Percentiles rank a stretch among this genome's conserved stretches.
These are phyloP conservation scores for Tetramorium bicarinatum DNA, from an alignment of 2,888 invertebrate genomes.

Conservation along the genomic window DNA sequence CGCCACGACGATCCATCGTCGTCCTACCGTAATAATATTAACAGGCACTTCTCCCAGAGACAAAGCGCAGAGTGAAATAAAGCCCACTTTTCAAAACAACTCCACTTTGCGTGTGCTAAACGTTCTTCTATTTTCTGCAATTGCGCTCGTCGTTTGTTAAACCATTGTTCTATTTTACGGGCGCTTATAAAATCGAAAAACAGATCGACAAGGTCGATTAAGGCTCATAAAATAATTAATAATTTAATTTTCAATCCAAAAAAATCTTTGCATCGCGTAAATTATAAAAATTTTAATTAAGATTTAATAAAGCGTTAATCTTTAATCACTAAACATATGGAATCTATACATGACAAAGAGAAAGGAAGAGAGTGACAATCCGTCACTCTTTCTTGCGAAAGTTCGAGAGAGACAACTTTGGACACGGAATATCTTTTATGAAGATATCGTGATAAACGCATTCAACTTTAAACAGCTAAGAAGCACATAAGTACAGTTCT, in stretches of 20 bases:
- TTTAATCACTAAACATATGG: neutral
- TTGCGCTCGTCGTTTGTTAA: neutral
- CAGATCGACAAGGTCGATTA: neutral
- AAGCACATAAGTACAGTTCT: conserved; percentile 34
- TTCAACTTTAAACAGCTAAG: conserved; percentile 20
- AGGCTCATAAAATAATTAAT: neutral
- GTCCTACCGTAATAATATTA: conserved; percentile 46
- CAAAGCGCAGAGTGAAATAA: conserved; percentile 25
- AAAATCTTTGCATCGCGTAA: neutral
- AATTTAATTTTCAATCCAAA: conserved; percentile 1
- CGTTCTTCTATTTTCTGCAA: neutral
- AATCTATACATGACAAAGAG: neutral
- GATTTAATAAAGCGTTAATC: neutral
- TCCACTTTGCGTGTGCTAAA: neutral
- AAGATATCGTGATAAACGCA: conserved; percentile 31
- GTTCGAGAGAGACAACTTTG: neutral
- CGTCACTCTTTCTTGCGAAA: neutral
- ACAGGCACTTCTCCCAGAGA: conserved; percentile 20
- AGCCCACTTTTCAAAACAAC: conserved; percentile 25
- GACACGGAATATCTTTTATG: neutral
- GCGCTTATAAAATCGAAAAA: neutral
- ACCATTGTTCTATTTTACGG: neutral
- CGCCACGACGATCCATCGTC: conserved; percentile 15
- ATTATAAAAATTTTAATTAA: neutral
- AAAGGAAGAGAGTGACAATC: neutral